Percentiles rank a stretch among this genome's conserved stretches.
Conservation (phyloP, 2,797 vertebrate genomes). For the Myotis planiceps region DNA sequence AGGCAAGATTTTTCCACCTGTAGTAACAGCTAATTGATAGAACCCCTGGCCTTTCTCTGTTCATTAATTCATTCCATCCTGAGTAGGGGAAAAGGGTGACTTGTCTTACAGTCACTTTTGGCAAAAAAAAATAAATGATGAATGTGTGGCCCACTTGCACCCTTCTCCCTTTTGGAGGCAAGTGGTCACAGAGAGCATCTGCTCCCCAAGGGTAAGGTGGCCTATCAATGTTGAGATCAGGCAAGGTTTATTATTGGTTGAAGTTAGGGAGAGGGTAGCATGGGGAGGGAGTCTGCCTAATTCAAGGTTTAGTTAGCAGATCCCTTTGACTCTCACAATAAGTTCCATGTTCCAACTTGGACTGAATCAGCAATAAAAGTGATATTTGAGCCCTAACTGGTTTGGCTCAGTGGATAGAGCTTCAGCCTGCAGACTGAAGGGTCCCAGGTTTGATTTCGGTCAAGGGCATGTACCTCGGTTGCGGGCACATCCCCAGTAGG, state of each 20-base stretch:
- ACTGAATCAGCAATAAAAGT: conserved; percentile 49
- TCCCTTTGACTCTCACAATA: not conserved
- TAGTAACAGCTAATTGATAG: not conserved
- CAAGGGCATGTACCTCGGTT: too few species aligned
- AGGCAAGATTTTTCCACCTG: not conserved
- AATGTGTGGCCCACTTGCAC: not conserved
- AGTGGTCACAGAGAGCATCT: not conserved
- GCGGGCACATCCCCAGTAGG: too few species aligned
- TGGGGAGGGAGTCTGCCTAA: not conserved
- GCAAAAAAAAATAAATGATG: not conserved
- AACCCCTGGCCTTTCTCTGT: conserved; percentile 16
- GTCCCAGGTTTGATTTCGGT: too few species aligned
- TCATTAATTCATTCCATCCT: not conserved
- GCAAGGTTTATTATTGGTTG: not conserved
- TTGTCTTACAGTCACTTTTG: not conserved
- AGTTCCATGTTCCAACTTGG: not conserved
- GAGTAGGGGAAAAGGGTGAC: not conserved
- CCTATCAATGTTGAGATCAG: not conserved
- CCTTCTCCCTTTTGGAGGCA: not conserved
- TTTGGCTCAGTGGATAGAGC: too few species aligned
- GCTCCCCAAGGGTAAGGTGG: not conserved
- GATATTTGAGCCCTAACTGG: not conserved
- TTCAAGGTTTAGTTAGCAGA: not conserved
- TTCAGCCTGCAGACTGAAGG: too few species aligned
- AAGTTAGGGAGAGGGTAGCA: not conserved